Evolutionary conservation across 2,888 invertebrate species (phyloP).

Genomic region (Heliconius sara): DNA sequence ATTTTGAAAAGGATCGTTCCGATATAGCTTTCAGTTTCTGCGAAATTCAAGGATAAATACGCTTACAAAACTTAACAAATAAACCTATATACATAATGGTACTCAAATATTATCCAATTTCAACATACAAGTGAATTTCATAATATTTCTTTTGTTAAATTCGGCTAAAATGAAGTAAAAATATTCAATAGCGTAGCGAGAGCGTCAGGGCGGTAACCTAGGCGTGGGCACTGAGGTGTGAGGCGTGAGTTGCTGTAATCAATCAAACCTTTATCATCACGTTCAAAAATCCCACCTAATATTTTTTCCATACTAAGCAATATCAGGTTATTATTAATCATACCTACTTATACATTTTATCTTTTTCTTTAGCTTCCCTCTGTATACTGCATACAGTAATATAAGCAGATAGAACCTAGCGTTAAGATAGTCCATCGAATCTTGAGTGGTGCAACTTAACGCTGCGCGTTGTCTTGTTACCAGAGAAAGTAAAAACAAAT

Average conservation of each 20-base stretch:
- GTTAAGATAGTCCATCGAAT: no score
- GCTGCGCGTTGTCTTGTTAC: no score
- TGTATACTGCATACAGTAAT: no score
- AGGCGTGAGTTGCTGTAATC: slow-evolving; percentile 7
- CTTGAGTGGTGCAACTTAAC: no score
- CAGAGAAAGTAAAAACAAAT: no score
- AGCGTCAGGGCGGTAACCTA: neutral
- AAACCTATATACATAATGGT: no score
- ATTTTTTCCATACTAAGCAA: neutral
- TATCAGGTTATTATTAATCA: slow-evolving; percentile 1
- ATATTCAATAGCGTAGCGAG: neutral
- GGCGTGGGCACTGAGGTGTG: slow-evolving; percentile 11
- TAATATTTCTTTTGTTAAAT: neutral
- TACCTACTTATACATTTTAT: neutral
- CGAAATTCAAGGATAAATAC: no score
- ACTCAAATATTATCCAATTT: no score
- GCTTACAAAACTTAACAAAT: no score
- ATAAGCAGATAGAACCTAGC: no score
- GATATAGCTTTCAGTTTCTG: no score
- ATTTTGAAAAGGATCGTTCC: no score
- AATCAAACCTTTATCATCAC: slow-evolving; percentile 21
- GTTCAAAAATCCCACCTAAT: slow-evolving; percentile 4
- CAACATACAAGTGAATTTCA: neutral
- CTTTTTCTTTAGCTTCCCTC: neutral
- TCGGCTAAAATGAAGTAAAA: neutral